Percentiles rank a stretch among this genome's conserved stretches.
phyloP scores from a whole-genome alignment of 2,113 vertebrate genomes.

The Morone saxatilis region DNA sequence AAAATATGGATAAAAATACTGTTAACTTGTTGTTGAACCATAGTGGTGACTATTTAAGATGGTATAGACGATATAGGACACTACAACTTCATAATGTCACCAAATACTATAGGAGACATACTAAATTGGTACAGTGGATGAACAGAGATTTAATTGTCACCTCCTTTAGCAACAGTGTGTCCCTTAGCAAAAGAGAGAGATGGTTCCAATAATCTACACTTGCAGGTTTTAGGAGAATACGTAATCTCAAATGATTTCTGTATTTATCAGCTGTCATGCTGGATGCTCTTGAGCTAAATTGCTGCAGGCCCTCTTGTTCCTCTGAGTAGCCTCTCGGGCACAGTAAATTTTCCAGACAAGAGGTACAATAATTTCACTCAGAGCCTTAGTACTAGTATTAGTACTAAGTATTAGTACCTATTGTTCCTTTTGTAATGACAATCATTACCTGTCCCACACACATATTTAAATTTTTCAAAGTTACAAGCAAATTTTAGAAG shows the following conservation, averaged over 20 bases:
- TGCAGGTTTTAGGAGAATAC: constrained; percentile 15
- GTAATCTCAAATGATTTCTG: constrained; percentile 46
- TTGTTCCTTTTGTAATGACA: constrained; percentile 15
- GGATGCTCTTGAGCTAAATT: constrained; percentile 65
- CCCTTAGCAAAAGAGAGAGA: constrained; percentile 12
- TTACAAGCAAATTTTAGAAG: no score
- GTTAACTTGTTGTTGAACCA: not conserved
- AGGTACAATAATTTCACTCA: constrained; percentile 52
- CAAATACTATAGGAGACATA: not conserved
- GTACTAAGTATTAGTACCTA: not conserved
- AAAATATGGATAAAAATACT: not conserved
- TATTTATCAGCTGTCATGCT: constrained; percentile 62
- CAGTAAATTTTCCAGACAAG: constrained; percentile 43
- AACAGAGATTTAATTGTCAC: constrained; percentile 27
- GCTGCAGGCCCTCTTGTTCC: constrained; percentile 45
- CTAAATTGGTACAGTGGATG: constrained; percentile 5
- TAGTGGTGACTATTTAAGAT: not conserved
- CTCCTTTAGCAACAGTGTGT: constrained; percentile 5
- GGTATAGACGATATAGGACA: not conserved
- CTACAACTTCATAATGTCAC: constrained; percentile 4
- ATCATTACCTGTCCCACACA: constrained; percentile 2
- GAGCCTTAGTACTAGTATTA: constrained; percentile 20
- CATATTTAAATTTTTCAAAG: no score
- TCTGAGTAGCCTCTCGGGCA: constrained; percentile 49
- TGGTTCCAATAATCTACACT: constrained; percentile 11